Evolutionary conservation across 2,113 vertebrate species (phyloP).

Genomic region (Hymenochirus boettgeri): DNA sequence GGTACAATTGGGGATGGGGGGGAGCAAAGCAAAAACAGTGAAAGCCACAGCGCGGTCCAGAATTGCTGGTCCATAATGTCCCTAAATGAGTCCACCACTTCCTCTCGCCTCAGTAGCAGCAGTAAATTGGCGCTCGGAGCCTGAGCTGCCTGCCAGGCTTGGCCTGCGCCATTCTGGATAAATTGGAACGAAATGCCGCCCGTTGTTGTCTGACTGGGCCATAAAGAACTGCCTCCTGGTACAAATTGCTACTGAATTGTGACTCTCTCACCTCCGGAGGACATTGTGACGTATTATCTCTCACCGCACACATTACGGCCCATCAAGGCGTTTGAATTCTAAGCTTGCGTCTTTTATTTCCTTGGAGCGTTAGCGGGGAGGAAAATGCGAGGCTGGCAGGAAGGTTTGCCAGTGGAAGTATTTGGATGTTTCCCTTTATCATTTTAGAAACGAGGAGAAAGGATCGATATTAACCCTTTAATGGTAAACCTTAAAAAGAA

Average conservation of each 20-base stretch:
- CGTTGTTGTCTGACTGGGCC: constrained; percentile 26
- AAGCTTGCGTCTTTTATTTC: too few relatives aligned
- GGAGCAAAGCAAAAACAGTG: too few relatives aligned
- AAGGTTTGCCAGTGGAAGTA: too few relatives aligned
- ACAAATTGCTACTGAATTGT: constrained; percentile 34
- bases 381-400: too few relatives aligned
- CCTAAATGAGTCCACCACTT: not conserved
- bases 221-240: constrained; percentile 30
- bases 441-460: too few relatives aligned
- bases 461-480: too few relatives aligned
- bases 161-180: not conserved
- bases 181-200: constrained; percentile 30
- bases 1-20: too few relatives aligned
- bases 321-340: constrained; percentile 21
- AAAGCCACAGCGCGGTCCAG: too few relatives aligned
- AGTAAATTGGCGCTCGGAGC: constrained; percentile 24
- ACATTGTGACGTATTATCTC: constrained; percentile 21
- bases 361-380: too few relatives aligned
- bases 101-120: not conserved
- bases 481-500: too few relatives aligned
- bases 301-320: constrained; percentile 11
- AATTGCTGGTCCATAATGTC: too few relatives aligned
- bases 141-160: constrained; percentile 19
- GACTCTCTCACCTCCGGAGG: constrained; percentile 28
- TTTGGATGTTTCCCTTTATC: too few relatives aligned